Evolutionary conservation across 2,113 vertebrate genomes (phyloP), one percentile per base, ranked within the genome.

Genomic region (Aspidoscelis tigris): DNA sequence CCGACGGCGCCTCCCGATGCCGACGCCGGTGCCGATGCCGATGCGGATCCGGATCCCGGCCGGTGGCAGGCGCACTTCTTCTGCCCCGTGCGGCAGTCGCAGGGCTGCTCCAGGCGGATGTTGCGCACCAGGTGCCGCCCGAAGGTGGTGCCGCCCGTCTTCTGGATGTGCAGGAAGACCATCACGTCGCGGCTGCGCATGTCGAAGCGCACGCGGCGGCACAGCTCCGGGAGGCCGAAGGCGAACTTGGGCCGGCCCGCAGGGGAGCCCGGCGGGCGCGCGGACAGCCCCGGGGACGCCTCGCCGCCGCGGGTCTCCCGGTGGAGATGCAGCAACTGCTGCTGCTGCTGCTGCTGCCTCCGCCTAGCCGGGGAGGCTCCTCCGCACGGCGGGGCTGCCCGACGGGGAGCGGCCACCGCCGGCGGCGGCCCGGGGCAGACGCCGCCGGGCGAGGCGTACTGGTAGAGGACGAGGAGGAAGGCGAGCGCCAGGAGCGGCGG

Each of bases 151-250:
- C 98, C 98, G 2, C 98, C 98, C 7, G 98, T 99, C 94, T 99
- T 99, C 95, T 99, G 98, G 93, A 99, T 99, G 96, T 99, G 98
- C 80, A 99, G 91, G 87, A 99, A 99, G 66, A 99, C 98, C 33
- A 99, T 98, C 96, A 98, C 97, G 93, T 99, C 98, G 92, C 97
- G 97, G 80, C 97, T 98, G 79, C 96, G 96, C 89, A 99, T 98
- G 93, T 99, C 97, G 95, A 99, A 99, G 87, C 96, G 97, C 95
- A 97, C 97, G 86, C 97, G 96, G 81, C 98, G 96, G 87, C 96
- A 96, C 53, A 99, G 95, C 93, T 99, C 98, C 88, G 97, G 94
- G 21, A 95, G 96, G 12, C 96, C 96, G 95, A 99, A 99, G 95
- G 97, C 97, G 91, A 97, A 98, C 93, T 96, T 96, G 9, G 94